Percentiles rank a stretch among this genome's conserved stretches.
These are phyloP conservation scores for Orchestes rusci DNA, from an alignment of 2,888 invertebrate species.

Conservation along the genomic window DNA sequence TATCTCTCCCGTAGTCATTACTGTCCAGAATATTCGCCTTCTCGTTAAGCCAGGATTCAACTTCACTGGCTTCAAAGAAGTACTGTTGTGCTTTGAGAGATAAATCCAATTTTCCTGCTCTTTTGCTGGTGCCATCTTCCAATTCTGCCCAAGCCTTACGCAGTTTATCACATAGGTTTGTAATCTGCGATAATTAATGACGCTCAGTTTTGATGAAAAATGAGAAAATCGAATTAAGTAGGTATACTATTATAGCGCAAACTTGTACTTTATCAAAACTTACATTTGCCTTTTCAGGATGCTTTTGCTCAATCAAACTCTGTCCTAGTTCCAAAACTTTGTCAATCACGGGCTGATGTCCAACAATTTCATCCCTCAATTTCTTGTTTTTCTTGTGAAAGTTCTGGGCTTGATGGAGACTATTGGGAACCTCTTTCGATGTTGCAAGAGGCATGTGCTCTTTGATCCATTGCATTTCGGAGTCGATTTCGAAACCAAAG, in stretches of 20 bases:
- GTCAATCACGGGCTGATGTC: slow-evolving; percentile 78
- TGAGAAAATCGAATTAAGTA: too few species aligned
- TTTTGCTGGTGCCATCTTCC: slow-evolving; percentile 60
- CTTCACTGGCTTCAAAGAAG: slow-evolving; percentile 83
- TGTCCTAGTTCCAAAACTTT: slow-evolving; percentile 76
- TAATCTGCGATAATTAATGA: slow-evolving; percentile 56
- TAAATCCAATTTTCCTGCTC: slow-evolving; percentile 73
- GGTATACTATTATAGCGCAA: too few species aligned
- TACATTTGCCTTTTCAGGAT: slow-evolving; percentile 74
- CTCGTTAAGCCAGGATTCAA: slow-evolving; percentile 89
- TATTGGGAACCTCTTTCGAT: slow-evolving; percentile 69
- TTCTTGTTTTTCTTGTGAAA: slow-evolving; percentile 91
- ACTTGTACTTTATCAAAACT: slow-evolving; percentile 14
- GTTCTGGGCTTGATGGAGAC: slow-evolving; percentile 87
- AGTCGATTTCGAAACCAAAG: slow-evolving; percentile 86
- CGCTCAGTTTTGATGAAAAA: too few species aligned
- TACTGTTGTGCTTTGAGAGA: slow-evolving; percentile 88
- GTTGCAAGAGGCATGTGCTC: slow-evolving; percentile 79
- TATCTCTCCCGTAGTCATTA: slow-evolving; percentile 83
- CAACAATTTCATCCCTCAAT: slow-evolving; percentile 80
- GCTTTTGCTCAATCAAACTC: slow-evolving; percentile 63
- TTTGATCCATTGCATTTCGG: slow-evolving; percentile 91
- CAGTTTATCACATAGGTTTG: slow-evolving; percentile 64
- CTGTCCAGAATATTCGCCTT: slow-evolving; percentile 73
- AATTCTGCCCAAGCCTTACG: slow-evolving; percentile 69